Evolutionary conservation across 2,797 vertebrate genomes (phyloP), one percentile per base, ranked within the genome.

Genomic region (Prunella strophiata): DNA sequence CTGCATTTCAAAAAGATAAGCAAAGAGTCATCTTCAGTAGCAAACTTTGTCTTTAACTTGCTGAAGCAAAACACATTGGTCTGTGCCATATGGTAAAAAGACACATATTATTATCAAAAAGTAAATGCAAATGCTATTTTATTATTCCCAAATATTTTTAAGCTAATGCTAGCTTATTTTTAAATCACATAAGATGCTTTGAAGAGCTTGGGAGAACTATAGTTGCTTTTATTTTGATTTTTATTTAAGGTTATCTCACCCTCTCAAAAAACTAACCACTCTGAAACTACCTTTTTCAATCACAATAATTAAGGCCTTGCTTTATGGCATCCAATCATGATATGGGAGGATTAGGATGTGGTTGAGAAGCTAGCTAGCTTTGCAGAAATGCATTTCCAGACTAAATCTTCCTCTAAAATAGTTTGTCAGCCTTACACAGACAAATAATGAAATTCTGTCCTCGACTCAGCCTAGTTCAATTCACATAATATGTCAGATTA

Each of bases 401-500:
- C 52, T 73, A 84, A 93, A 84, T 79, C 74, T 94, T 61, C 32
- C 50, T 79, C 45, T 82, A 61, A 96, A 94, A 91, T 54, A 88
- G 73, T 94, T 90, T 88, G 45, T 94, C 89, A 90, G 42, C 38
- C 77, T 87, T 79, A 67, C 88, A 23, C 9, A 86, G 83, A 68
- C 77, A 95, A 94, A 88, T 95, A 93, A 96, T 93, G 80, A 90
- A 95, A 96, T 94, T 91, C 81, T 36, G 68, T 78, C 85, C 61
- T 94, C 93, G 91, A 89, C 74, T 96, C 91, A 90, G 91, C 83
- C 89, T 90, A 57, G 67, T 93, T 94, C 85, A 90, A 94, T 95
- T 94, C 92, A 90, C 51, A 4, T 90, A 96, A 61, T 85, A 73
- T 90, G 88, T 92, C 91, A 93, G 79, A 92, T 96, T 97, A 93